Evolutionary conservation across 2,113 vertebrate species (phyloP), one percentile per base, ranked within the genome.

Genomic region (Myotis brandtii): DNA sequence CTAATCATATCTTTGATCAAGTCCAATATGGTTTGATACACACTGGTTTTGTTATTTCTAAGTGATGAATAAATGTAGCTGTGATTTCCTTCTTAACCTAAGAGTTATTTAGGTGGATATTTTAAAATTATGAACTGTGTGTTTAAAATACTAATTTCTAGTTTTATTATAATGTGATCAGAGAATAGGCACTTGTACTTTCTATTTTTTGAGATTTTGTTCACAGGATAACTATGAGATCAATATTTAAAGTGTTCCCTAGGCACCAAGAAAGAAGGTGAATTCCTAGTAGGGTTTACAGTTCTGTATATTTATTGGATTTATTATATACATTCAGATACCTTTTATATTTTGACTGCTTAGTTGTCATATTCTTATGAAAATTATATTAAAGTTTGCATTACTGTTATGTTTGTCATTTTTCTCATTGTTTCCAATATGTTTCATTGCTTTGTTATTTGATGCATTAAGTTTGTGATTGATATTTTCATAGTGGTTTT

Each of bases 131-230:
- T 87, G 10, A 90, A 83, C 66, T 80, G 18, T 69, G 3, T 85
- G 2, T 80, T 86, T 94, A 92, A 95, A 95, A 89, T 93, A 46
- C 82, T 95, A 80, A 70, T 93, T 91, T 93, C n/a, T 86, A n/a
- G 6, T 14, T 89, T 76, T 85, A 59, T 72, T 69, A n/a, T 82
- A 85, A 75, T 93, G 1, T 92, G 23, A 32, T 54, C 40, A 95
- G 37, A 79, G 9, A 80, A 59, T 89, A 93, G n/a, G 16, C 52
- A 69, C 50, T 13, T 69, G 7, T 17, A 43, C 20, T 93, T 67
- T 80, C n/a, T 54, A 2, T 64, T 67, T 62, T 37, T 50, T 7
- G 64, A 67, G 34, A 37, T 70, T 48, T 76, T 89, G 91, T 83
- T 83, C 40, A 79, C 80, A 17, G 64, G 59, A 40, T 82, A 40